Evolutionary conservation across 2,888 invertebrate genomes (phyloP).

Genomic region (Acleris holmiana): DNA sequence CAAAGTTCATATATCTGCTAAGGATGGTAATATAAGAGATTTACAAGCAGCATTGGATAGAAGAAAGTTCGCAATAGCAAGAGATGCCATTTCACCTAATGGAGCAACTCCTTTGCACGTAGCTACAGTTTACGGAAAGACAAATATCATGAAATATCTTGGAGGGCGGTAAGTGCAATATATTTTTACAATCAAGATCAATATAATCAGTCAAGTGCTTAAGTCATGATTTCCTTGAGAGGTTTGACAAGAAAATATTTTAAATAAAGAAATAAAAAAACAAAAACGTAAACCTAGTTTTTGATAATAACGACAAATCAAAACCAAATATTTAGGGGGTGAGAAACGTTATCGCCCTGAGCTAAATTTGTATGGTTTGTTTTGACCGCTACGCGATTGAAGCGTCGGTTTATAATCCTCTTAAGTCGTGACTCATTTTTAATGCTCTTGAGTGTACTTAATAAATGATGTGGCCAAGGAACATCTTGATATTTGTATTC

Average conservation of each 20-base stretch:
- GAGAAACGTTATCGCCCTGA: too few relatives aligned
- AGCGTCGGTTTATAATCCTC: too few relatives aligned
- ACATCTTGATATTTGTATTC: not conserved
- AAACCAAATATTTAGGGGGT: too few relatives aligned
- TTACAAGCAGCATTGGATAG: slow-evolving; percentile 94
- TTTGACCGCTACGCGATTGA: too few relatives aligned
- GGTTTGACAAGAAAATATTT: too few relatives aligned
- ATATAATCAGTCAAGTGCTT: not conserved
- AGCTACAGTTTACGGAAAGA: slow-evolving; percentile 93
- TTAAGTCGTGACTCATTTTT: too few relatives aligned
- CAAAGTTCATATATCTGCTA: slow-evolving; percentile 93
- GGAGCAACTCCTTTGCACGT: slow-evolving; percentile 95
- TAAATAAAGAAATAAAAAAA: too few relatives aligned
- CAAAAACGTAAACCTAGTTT: too few relatives aligned
- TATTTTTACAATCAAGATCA: not conserved
- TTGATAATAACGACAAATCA: too few relatives aligned
- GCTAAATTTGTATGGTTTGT: too few relatives aligned
- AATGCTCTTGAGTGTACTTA: too few relatives aligned
- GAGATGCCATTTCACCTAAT: slow-evolving; percentile 92
- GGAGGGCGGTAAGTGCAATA: slow-evolving; percentile 67
- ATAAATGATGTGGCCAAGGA: not conserved
- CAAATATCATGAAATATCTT: slow-evolving; percentile 89
- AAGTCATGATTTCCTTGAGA: too few relatives aligned
- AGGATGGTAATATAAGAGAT: slow-evolving; percentile 92
- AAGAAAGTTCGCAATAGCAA: slow-evolving; percentile 95